phyloP scores from a whole-genome alignment of 1,140 invertebrate genomes.

The Lepeophtheirus salmonis region DNA sequence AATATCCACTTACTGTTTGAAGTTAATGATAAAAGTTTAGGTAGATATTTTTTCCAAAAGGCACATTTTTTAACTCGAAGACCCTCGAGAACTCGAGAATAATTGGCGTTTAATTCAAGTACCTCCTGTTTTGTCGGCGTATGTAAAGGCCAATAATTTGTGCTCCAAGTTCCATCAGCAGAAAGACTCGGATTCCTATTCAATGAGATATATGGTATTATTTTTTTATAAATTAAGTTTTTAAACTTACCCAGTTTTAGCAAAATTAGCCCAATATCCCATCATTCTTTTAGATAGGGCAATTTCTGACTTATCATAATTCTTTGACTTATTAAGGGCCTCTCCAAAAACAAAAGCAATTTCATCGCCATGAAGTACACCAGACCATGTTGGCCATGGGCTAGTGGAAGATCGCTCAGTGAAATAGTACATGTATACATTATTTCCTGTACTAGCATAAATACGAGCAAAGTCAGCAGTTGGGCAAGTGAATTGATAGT shows the following conservation, averaged over 20 bases:
- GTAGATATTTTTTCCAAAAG: constrained; percentile 88
- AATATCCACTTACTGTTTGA: not conserved
- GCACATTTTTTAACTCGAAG: constrained; percentile 74
- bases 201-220: constrained; percentile 17
- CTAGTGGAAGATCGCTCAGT: constrained; percentile 63
- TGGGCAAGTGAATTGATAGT: constrained; percentile 87
- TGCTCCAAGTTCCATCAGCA: constrained; percentile 32
- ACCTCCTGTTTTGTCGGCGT: constrained; percentile 61
- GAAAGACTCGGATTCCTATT: constrained; percentile 39
- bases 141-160: constrained; percentile 63
- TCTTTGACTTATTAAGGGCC: constrained; percentile 55
- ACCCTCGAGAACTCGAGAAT: constrained; percentile 56
- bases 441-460: constrained; percentile 67
- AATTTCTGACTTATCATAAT: constrained; percentile 56
- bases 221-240: constrained; percentile 30
- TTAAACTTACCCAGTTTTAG: constrained; percentile 57
- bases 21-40: constrained; percentile 37
- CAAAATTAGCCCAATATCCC: constrained; percentile 89
- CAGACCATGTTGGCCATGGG: constrained; percentile 87
- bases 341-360: constrained; percentile 87
- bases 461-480: constrained; percentile 69
- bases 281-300: constrained; percentile 65
- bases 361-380: constrained; percentile 86
- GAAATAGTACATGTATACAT: constrained; percentile 88
- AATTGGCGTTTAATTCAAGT: constrained; percentile 58